Evolutionary conservation across 2,888 invertebrate species (phyloP).

Genomic region (Bellardia bayeri): DNA sequence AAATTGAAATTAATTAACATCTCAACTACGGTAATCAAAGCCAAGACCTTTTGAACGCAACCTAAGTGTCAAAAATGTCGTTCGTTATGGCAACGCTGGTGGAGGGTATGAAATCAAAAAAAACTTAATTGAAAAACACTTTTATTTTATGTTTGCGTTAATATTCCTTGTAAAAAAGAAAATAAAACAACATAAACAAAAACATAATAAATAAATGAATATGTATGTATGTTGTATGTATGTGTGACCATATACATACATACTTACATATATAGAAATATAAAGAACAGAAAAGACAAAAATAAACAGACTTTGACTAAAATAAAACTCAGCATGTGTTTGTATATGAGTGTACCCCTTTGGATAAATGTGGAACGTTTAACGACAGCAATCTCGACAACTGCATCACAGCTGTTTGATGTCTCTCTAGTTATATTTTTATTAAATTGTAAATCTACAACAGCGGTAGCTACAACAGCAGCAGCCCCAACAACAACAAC

Average conservation of each 20-base stretch:
- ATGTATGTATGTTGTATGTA: no score
- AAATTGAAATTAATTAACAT: no score
- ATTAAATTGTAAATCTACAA: slow-evolving; percentile 72
- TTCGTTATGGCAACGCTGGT: background rate
- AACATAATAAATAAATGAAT: background rate
- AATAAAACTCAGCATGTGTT: slow-evolving; percentile 75
- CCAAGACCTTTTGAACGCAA: no score
- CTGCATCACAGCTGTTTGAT: slow-evolving; percentile 75
- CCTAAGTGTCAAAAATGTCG: no score
- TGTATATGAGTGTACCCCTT: slow-evolving; percentile 76
- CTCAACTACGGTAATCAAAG: no score
- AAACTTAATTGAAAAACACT: background rate
- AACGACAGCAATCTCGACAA: slow-evolving; percentile 75
- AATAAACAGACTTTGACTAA: background rate
- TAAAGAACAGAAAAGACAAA: background rate
- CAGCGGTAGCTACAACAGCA: slow-evolving; percentile 43
- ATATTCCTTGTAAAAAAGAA: slow-evolving; percentile 51
- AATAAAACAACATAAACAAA: slow-evolving; percentile 39
- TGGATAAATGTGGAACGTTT: slow-evolving; percentile 77
- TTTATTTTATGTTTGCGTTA: slow-evolving; percentile 28
- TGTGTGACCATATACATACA: background rate
- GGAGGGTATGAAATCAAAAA: background rate
- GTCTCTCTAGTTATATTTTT: slow-evolving; percentile 76
- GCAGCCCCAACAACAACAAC: slow-evolving; percentile 3
- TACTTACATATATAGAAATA: background rate